Evolutionary conservation across 2,888 invertebrate species (phyloP).

Genomic region (Augochlorella aurata): DNA sequence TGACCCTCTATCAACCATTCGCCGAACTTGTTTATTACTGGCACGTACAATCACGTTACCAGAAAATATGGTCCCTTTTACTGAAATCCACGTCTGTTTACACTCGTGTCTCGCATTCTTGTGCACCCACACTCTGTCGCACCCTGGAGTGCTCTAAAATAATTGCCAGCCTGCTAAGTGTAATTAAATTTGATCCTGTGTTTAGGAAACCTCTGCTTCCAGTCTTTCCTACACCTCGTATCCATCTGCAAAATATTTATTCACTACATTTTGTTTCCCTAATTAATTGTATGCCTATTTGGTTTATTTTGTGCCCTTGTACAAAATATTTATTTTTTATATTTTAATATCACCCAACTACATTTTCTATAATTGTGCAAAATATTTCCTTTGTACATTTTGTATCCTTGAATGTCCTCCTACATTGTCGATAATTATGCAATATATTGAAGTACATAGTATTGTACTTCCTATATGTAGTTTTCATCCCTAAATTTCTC

Average conservation of each 20-base stretch:
- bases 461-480: too few relatives aligned
- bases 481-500: neutral
- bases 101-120: conserved; percentile 9
- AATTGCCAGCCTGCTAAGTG: neutral
- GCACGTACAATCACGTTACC: conserved; percentile 59
- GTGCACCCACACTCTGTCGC: neutral
- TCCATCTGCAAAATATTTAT: neutral
- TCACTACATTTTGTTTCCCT: neutral
- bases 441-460: neutral
- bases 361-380: neutral
- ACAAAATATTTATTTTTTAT: too few relatives aligned
- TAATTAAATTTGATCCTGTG: neutral
- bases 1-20: conserved; percentile 57
- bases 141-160: neutral
- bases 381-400: neutral
- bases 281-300: too few relatives aligned
- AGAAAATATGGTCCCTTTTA: conserved; percentile 59
- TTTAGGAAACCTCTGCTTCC: neutral
- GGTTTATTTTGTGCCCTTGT: neutral
- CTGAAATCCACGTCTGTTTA: conserved; percentile 33
- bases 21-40: conserved; percentile 73
- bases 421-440: neutral
- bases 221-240: neutral
- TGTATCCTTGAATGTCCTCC: neutral
- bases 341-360: too few relatives aligned